Conservation (phyloP, 2,797 vertebrate species). For the Takifugu ocellatus region DNA sequence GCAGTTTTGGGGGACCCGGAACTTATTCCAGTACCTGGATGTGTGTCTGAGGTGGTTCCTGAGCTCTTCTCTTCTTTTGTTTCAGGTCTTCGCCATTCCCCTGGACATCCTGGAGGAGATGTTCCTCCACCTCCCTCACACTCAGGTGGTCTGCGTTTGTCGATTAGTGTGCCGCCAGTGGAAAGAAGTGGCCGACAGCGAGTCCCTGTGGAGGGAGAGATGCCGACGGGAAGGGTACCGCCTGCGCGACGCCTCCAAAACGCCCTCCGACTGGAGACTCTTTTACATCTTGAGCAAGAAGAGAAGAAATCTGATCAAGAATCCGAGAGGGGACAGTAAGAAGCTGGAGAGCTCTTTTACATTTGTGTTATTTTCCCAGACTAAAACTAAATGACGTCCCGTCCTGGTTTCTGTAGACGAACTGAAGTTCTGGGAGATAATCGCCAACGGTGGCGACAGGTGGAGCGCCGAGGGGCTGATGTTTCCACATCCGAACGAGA, state of each 20-base stretch:
- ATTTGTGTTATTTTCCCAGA: too few species aligned
- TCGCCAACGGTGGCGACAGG: constrained; percentile 72
- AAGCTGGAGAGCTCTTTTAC: neutral
- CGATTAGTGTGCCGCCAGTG: constrained; percentile 81
- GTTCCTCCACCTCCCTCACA: constrained; percentile 75
- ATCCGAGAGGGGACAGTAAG: constrained; percentile 81
- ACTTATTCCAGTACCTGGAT: neutral
- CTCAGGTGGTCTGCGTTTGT: constrained; percentile 75
- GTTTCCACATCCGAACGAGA: constrained; percentile 59
- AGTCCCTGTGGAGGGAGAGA: constrained; percentile 84
- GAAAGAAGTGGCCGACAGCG: constrained; percentile 80
- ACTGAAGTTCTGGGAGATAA: constrained; percentile 76
- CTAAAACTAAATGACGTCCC: too few species aligned
- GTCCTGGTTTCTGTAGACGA: constrained; percentile 58
- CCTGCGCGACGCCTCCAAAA: constrained; percentile 27
- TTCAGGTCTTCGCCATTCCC: constrained; percentile 58
- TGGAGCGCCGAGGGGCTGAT: constrained; percentile 78
- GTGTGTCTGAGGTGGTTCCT: neutral
- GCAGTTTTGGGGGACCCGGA: too few species aligned
- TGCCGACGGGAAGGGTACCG: constrained; percentile 78
- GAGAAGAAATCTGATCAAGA: constrained; percentile 85
- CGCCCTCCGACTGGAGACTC: constrained; percentile 74
- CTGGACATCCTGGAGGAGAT: constrained; percentile 82
- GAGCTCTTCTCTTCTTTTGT: neutral
- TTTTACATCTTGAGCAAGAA: constrained; percentile 80